Evolutionary conservation across 2,888 invertebrate species (phyloP).

Genomic region (Cheilosia variabilis): DNA sequence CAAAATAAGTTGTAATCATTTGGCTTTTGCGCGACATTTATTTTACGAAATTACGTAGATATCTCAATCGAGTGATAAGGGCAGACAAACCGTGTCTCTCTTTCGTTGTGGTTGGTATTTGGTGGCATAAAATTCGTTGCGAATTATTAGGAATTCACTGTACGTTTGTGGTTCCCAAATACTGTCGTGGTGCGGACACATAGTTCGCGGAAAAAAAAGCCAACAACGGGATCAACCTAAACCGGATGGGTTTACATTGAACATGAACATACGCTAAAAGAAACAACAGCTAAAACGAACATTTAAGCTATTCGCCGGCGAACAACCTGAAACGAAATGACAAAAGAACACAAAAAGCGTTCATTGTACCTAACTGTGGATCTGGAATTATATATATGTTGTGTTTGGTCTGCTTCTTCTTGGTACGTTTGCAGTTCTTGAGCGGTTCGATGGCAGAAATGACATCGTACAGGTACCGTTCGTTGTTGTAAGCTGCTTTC

Average conservation of each 20-base stretch:
- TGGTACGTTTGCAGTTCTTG: constrained; percentile 33
- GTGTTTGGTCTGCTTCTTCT: constrained; percentile 8
- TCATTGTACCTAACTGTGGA: constrained; percentile 68
- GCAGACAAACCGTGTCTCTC: not conserved
- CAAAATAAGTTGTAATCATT: constrained; percentile 18
- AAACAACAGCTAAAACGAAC: constrained; percentile 4
- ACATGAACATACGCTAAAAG: constrained; percentile 17
- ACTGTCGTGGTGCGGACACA: not conserved
- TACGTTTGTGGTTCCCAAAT: too few relatives aligned
- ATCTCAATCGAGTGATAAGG: not conserved
- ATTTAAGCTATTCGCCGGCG: constrained; percentile 15
- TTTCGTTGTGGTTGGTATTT: not conserved
- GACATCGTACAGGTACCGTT: constrained; percentile 49
- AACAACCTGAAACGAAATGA: constrained; percentile 10
- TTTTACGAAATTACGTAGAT: constrained; percentile 5
- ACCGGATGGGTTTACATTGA: constrained; percentile 22
- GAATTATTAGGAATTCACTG: not conserved
- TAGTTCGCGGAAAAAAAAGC: not conserved
- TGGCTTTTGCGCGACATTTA: constrained; percentile 36
- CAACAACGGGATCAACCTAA: constrained; percentile 18
- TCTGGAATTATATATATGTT: constrained; percentile 45
- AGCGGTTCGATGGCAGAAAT: constrained; percentile 46
- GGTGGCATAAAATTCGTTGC: not conserved
- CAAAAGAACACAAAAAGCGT: constrained; percentile 50
- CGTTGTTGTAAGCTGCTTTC: constrained; percentile 54